These are phyloP conservation scores for Enteromius anoplus DNA, from an alignment of 2,797 vertebrate genomes.

Conservation along the genomic window DNA sequence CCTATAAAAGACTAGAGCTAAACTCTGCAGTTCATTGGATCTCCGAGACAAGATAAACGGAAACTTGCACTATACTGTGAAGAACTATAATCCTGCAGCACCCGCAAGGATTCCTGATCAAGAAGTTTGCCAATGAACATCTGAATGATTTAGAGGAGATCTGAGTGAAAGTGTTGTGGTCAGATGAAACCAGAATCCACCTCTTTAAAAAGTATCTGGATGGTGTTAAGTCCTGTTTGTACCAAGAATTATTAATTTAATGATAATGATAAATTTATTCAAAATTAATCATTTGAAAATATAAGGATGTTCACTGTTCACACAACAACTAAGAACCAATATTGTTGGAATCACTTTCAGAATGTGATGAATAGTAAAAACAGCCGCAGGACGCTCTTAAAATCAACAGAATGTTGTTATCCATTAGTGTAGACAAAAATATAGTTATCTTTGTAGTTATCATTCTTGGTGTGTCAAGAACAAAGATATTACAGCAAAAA, in stretches of 20 bases:
- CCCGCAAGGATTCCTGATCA: too few species aligned
- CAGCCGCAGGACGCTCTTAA: neutral
- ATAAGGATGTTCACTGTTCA: neutral
- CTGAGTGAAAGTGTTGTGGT: too few species aligned
- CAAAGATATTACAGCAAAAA: neutral
- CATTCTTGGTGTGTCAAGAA: neutral
- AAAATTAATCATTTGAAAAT: neutral
- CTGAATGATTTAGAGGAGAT: too few species aligned
- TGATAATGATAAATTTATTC: neutral
- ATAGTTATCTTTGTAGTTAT: neutral
- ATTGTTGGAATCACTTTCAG: neutral
- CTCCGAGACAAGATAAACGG: too few species aligned
- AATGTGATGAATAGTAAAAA: neutral
- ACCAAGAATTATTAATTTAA: neutral
- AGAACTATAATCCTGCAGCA: too few species aligned
- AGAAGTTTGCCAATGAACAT: too few species aligned
- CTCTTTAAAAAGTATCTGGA: neutral
- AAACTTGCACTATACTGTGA: too few species aligned
- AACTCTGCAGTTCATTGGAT: too few species aligned
- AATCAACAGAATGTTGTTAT: neutral
- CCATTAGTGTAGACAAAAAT: neutral
- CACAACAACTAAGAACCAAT: neutral
- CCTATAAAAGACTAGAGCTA: too few species aligned
- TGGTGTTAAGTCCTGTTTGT: neutral
- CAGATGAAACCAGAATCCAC: too few species aligned